phyloP scores from a whole-genome alignment of 2,113 vertebrate species.

The Solea senegalensis region DNA sequence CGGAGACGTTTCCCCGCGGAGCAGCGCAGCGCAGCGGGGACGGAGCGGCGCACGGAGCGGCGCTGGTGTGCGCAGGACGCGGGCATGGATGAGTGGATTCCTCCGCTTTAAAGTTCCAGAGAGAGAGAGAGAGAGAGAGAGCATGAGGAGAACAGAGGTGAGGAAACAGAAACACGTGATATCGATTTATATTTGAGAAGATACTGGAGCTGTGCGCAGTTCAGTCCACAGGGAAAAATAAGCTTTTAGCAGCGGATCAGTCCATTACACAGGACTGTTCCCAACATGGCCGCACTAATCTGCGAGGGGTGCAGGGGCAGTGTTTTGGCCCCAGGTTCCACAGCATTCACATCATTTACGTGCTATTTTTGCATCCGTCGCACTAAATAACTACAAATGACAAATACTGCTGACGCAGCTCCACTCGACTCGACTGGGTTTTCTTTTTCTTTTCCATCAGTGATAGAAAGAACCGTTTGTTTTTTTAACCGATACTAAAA shows the following conservation, averaged over 20 bases:
- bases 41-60: not conserved
- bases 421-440: too few relatives aligned
- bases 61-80: too few relatives aligned
- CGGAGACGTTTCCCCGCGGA: not conserved
- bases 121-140: not conserved
- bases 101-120: not conserved
- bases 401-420: too few relatives aligned
- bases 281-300: not conserved
- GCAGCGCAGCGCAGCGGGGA: not conserved
- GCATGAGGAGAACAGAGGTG: not conserved
- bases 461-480: too few relatives aligned
- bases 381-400: too few relatives aligned
- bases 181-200: not conserved
- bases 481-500: too few relatives aligned
- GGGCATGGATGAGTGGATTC: not conserved
- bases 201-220: not conserved
- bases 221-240: not conserved
- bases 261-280: too few relatives aligned
- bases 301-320: not conserved
- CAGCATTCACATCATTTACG: too few relatives aligned
- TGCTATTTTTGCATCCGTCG: too few relatives aligned
- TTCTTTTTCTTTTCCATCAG: too few relatives aligned
- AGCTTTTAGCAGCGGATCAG: not conserved
- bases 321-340: not conserved
- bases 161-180: not conserved